Conservation (phyloP, 2,797 vertebrate genomes). For the Tenualosa thibaudeaui region DNA sequence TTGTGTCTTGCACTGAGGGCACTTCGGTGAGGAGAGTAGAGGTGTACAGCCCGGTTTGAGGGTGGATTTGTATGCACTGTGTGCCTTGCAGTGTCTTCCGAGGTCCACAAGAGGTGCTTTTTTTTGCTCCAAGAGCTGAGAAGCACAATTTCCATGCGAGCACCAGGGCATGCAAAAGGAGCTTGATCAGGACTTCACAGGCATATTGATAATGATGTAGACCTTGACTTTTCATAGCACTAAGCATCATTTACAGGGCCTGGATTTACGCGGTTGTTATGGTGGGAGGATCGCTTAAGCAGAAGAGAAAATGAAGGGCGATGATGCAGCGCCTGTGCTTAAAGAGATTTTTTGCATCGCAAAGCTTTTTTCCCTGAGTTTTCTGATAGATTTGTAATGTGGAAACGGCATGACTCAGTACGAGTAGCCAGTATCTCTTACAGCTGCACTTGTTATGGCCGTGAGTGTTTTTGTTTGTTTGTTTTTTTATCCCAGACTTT, state of each 20-base stretch:
- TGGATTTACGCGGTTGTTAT: constrained; percentile 3
- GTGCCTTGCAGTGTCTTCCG: constrained; percentile 27
- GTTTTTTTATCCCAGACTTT: neutral
- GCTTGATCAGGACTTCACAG: constrained; percentile 32
- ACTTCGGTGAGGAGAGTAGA: neutral
- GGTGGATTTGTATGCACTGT: constrained; percentile 18
- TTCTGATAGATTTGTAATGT: constrained; percentile 24
- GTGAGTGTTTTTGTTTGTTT: neutral
- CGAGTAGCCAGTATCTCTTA: neutral
- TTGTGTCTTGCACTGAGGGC: neutral
- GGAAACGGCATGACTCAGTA: neutral
- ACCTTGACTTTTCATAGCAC: constrained; percentile 42
- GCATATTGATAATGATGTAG: constrained; percentile 32
- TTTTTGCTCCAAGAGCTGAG: constrained; percentile 12
- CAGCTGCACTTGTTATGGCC: neutral
- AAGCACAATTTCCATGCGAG: constrained; percentile 23
- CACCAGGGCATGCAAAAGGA: constrained; percentile 25
- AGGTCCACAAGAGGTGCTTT: constrained; percentile 40
- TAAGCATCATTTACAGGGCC: constrained; percentile 31
- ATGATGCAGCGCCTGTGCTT: constrained; percentile 20
- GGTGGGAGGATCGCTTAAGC: neutral
- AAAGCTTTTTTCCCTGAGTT: constrained; percentile 8
- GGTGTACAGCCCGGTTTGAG: neutral
- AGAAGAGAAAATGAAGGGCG: constrained; percentile 16
- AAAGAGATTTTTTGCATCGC: neutral